Evolutionary conservation across 2,888 invertebrate species (phyloP).

Genomic region (Mantis religiosa): DNA sequence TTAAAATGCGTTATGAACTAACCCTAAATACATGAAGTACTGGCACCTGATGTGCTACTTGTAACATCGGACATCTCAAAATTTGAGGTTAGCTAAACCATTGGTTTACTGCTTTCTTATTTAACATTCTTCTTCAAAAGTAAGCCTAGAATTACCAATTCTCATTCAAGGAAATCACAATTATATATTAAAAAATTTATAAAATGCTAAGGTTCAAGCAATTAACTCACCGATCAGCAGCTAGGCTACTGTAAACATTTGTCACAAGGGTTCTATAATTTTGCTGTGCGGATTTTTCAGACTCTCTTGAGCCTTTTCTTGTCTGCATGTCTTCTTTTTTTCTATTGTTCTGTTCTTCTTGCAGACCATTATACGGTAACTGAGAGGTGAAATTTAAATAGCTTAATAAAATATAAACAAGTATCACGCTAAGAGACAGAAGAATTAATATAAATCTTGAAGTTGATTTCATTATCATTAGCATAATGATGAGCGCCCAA

Average conservation of each 20-base stretch:
- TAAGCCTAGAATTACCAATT: too few species aligned
- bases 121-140: too few species aligned
- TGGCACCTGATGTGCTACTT: too few species aligned
- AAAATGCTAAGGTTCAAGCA: too few species aligned
- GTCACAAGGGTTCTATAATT: neutral
- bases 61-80: too few species aligned
- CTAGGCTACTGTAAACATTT: neutral
- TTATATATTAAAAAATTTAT: too few species aligned
- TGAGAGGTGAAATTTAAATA: neutral
- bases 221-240: neutral
- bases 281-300: neutral
- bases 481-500: neutral
- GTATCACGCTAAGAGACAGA: neutral
- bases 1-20: too few species aligned
- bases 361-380: neutral
- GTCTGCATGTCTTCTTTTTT: neutral
- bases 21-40: too few species aligned
- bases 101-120: too few species aligned
- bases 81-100: too few species aligned
- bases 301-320: neutral
- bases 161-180: too few species aligned
- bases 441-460: constrained; percentile 7
- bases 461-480: neutral
- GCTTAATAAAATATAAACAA: constrained; percentile 8
- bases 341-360: neutral